phyloP scores from a whole-genome alignment of 2,888 invertebrate species.

The Orchesellides sinensis region DNA sequence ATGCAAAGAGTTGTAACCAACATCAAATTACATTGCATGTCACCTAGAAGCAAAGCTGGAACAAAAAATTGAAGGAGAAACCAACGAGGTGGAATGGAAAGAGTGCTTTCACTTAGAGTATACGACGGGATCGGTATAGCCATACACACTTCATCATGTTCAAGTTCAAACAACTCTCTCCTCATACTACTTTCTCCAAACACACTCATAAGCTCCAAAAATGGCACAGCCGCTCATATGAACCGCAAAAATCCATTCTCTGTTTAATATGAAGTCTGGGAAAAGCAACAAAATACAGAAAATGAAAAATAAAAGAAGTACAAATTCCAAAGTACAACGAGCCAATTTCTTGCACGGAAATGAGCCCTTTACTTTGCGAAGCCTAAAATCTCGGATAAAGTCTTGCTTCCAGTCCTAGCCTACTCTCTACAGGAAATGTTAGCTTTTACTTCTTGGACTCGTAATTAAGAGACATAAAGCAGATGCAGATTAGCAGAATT shows the following conservation, averaged over 20 bases:
- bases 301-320: neutral
- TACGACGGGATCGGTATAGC: constrained; percentile 41
- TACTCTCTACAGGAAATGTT: constrained; percentile 11
- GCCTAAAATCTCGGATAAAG: constrained; percentile 18
- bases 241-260: too few relatives aligned
- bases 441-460: neutral
- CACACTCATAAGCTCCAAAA: constrained; percentile 10
- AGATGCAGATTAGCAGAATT: neutral
- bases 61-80: neutral
- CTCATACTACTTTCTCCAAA: constrained; percentile 6
- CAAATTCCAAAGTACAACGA: constrained; percentile 9
- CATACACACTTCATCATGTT: constrained; percentile 30
- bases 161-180: constrained; percentile 38
- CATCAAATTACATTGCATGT: constrained; percentile 36
- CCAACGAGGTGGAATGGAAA: neutral
- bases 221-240: neutral
- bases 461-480: constrained; percentile 5
- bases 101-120: neutral
- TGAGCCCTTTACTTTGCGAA: constrained; percentile 14
- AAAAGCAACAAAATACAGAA: neutral
- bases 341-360: constrained; percentile 38
- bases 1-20: constrained; percentile 21
- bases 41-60: constrained; percentile 12
- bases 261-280: too few relatives aligned
- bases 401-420: constrained; percentile 6